Evolutionary conservation across 2,113 vertebrate genomes (phyloP).

Genomic region (Desmodus rotundus): DNA sequence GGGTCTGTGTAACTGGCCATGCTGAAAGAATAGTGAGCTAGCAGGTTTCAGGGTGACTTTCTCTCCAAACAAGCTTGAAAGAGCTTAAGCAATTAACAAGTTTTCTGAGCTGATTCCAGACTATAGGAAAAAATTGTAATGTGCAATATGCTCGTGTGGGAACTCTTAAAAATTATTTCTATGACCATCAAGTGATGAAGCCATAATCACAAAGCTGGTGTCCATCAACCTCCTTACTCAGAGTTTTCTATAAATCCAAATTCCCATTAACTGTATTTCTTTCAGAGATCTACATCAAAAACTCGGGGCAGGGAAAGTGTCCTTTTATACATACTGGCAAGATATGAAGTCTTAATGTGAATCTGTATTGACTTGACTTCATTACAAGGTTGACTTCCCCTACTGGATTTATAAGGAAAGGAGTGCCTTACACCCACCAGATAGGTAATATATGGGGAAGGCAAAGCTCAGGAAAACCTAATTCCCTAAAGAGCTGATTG

Average conservation of each 20-base stretch:
- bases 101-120: constrained; percentile 69
- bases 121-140: constrained; percentile 64
- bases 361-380: background rate
- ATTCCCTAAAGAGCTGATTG: background rate
- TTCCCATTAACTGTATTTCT: constrained; percentile 57
- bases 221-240: constrained; percentile 41
- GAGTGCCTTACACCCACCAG: background rate
- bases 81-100: constrained; percentile 75
- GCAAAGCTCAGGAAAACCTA: background rate
- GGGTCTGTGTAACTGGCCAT: constrained; percentile 22
- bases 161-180: constrained; percentile 63
- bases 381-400: background rate
- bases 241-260: constrained; percentile 52
- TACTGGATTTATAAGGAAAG: background rate
- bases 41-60: constrained; percentile 60
- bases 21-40: constrained; percentile 35
- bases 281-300: constrained; percentile 36
- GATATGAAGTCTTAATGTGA: background rate
- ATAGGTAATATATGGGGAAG: background rate
- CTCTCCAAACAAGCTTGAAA: constrained; percentile 58
- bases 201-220: constrained; percentile 59
- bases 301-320: background rate
- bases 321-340: background rate
- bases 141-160: constrained; percentile 47
- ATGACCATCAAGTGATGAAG: constrained; percentile 67